Percentiles rank a stretch among this genome's conserved stretches.
Evolutionary conservation across 1,140 invertebrate genomes (phyloP).

Genomic region (Bombus affinis): DNA sequence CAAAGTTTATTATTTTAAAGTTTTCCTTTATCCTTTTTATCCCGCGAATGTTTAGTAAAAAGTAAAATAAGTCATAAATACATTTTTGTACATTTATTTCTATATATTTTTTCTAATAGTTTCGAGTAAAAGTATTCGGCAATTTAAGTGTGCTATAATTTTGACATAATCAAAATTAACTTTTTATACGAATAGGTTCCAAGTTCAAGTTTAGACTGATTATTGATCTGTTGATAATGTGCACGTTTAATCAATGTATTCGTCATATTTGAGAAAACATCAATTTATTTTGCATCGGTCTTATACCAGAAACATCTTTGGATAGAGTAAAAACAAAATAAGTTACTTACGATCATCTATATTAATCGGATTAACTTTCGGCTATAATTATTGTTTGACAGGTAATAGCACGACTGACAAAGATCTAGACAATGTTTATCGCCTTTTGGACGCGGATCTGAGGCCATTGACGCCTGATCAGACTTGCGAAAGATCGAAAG

Average conservation of each 20-base stretch:
- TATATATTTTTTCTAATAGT: not conserved
- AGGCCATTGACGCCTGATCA: conserved; percentile 91
- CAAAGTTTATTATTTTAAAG: not conserved
- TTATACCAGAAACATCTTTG: not conserved
- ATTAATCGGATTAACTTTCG: not conserved
- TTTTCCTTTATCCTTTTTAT: not conserved
- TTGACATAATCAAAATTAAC: not conserved
- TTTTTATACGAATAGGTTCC: not conserved
- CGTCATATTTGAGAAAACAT: not conserved
- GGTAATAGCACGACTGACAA: conserved; percentile 78
- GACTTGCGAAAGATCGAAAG: conserved; percentile 88
- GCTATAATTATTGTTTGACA: conserved; percentile 35
- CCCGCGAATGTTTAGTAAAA: not conserved
- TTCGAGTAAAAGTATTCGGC: too few relatives aligned
- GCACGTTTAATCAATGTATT: not conserved
- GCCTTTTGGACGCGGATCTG: conserved; percentile 90
- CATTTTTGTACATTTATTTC: not conserved
- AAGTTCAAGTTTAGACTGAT: not conserved
- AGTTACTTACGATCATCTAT: not conserved
- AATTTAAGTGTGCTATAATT: not conserved
- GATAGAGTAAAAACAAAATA: not conserved
- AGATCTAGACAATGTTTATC: conserved; percentile 88
- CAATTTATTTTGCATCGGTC: not conserved
- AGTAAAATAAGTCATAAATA: not conserved
- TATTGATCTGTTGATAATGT: not conserved